A percentile compares a stretch with the other conserved stretches of the same genome.
These are phyloP conservation scores for Microctenopoma lineatum DNA, from an alignment of 2,797 vertebrate species.

Conservation along the genomic window DNA sequence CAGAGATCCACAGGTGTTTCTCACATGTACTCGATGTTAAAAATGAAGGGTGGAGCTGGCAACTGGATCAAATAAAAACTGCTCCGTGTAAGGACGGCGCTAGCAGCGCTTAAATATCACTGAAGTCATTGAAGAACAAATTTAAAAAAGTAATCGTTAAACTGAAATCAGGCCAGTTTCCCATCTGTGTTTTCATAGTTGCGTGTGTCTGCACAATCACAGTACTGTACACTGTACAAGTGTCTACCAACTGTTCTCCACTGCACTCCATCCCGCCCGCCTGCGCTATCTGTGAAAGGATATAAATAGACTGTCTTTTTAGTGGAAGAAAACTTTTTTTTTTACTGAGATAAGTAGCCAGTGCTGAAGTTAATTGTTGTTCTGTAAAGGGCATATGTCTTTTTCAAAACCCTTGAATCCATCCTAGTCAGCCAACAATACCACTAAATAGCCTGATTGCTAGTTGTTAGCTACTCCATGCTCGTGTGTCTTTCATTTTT, in stretches of 20 bases:
- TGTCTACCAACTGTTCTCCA: conserved; percentile 72
- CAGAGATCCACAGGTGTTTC: conserved; percentile 79
- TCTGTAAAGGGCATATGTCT: conserved; percentile 76
- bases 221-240: conserved; percentile 74
- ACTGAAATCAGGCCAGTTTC: conserved; percentile 69
- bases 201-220: conserved; percentile 82
- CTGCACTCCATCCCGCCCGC: conserved; percentile 72
- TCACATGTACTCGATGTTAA: conserved; percentile 60
- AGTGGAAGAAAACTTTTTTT: conserved; percentile 73
- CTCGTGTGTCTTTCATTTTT: conserved; percentile 95
- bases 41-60: conserved; percentile 48
- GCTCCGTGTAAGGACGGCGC: conserved; percentile 48
- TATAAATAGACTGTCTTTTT: conserved; percentile 82
- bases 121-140: conserved; percentile 65
- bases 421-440: conserved; percentile 80
- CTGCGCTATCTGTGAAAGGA: conserved; percentile 80
- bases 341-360: conserved; percentile 76
- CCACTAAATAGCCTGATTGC: conserved; percentile 91
- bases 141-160: conserved; percentile 40
- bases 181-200: conserved; percentile 62
- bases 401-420: conserved; percentile 68
- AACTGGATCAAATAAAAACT: conserved; percentile 46
- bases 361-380: conserved; percentile 80
- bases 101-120: conserved; percentile 51
- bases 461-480: conserved; percentile 90